These are phyloP conservation scores for Macrosiphum euphorbiae DNA, from an alignment of 2,888 invertebrate species.

Conservation along the genomic window DNA sequence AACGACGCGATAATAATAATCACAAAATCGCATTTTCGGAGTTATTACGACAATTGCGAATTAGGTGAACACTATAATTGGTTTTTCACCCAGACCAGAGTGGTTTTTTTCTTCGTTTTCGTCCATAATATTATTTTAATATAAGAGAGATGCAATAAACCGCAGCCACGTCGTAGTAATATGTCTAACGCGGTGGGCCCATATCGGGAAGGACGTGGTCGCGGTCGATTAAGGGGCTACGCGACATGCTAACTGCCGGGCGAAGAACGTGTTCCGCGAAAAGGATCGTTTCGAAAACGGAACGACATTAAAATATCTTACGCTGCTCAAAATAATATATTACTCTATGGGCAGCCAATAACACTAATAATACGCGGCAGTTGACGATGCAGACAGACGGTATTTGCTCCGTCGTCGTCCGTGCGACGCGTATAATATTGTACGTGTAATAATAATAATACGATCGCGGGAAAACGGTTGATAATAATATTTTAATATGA, in stretches of 20 bases:
- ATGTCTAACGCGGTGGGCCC: not conserved
- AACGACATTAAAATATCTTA: too few relatives aligned
- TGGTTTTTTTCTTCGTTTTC: too few relatives aligned
- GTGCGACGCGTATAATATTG: not conserved
- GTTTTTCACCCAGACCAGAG: too few relatives aligned
- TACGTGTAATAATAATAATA: too few relatives aligned
- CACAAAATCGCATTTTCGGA: too few relatives aligned
- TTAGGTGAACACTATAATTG: too few relatives aligned
- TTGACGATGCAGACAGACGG: not conserved
- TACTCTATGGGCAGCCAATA: not conserved
- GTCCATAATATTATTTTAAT: too few relatives aligned
- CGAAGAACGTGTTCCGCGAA: not conserved
- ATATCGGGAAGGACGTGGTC: not conserved
- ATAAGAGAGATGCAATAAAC: too few relatives aligned
- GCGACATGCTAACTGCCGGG: not conserved
- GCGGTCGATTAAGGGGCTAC: not conserved
- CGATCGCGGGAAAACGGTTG: not conserved
- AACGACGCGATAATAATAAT: too few relatives aligned
- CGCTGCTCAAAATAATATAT: not conserved
- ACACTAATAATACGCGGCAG: not conserved
- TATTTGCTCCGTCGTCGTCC: not conserved
- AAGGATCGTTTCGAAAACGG: not conserved
- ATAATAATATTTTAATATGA: not conserved
- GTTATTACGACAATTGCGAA: too few relatives aligned
- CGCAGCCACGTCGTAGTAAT: too few relatives aligned